Base-by-base conservation (phyloP, 1,140 invertebrate genomes). In the Leptinotarsa undecemlineata region DNA sequence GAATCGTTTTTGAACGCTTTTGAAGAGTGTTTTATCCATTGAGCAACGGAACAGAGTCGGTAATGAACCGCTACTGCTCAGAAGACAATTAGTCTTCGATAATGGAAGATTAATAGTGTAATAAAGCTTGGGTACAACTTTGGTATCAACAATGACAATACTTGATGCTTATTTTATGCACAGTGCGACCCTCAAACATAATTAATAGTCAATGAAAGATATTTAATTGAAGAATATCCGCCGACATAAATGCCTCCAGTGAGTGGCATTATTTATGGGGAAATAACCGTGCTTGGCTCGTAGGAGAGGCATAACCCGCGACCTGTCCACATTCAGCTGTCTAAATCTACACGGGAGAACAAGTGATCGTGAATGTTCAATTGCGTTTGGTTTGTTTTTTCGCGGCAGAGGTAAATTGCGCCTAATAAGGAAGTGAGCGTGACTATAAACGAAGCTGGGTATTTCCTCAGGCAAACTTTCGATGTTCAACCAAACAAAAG, bases 171-270 rank as follows among this genome's bases (percentile, higher is more conserved):
- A 42, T 42, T 42, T 42, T 42, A 42, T 42, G 33, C 33, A 42
- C 33, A 42, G 8, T 42, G 33, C 8, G 33, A 11, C 8, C 8
- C 33, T 42, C 33, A 3, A 42, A 57, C 51, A 57, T 17, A 19
- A 57, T 57, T 57, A 3, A 57, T 57, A 19, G 51, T 14, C 51
- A 57, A 57, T 57, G 51, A 19, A 19, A 57, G 51, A 57, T 19
- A 57, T 57, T 57, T 57, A 57, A 57, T 57, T 57, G 51, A 57
- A 57, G 51, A 57, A 57, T 57, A 57, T 57, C 51, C n/a, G 51
- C 51, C n/a, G 51, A 15, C 51, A 57, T 57, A 8, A 17, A 15
- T 57, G 51, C 51, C 51, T 57, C 51, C n/a, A 57, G 13, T 57
- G 51, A 57, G n/a, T 15, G 15, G 51, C 51, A 57, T 17, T 57